phyloP scores from a whole-genome alignment of 2,797 vertebrate genomes.

The Chaenodraco wilsoni region DNA sequence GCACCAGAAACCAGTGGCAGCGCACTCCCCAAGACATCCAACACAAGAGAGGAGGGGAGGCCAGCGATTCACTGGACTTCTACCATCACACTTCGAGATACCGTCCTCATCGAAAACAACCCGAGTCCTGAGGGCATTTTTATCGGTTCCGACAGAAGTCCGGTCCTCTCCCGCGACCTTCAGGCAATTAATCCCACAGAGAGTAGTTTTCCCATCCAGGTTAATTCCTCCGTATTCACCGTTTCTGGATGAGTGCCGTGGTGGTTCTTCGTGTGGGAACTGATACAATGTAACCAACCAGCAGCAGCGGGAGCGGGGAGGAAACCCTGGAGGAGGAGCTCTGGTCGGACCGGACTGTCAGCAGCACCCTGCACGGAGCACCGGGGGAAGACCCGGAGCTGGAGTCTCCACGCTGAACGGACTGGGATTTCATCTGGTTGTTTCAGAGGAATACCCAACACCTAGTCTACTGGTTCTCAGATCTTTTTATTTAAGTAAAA shows the following conservation, averaged over 20 bases:
- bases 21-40: constrained; percentile 83
- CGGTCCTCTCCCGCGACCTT: constrained; percentile 57
- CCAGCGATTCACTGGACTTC: constrained; percentile 85
- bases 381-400: constrained; percentile 75
- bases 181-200: constrained; percentile 75
- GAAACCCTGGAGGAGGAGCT: constrained; percentile 79
- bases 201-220: constrained; percentile 67
- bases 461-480: neutral
- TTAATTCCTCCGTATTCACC: constrained; percentile 79
- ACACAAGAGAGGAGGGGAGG: constrained; percentile 82
- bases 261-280: constrained; percentile 80
- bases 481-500: neutral
- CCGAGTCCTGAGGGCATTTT: constrained; percentile 72
- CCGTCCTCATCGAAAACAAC: constrained; percentile 78
- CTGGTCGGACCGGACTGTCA: constrained; percentile 76
- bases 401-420: constrained; percentile 48
- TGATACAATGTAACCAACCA: constrained; percentile 86
- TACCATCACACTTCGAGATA: constrained; percentile 84
- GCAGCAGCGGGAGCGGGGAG: constrained; percentile 74
- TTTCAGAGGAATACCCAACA: constrained; percentile 1
- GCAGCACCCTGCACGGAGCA: constrained; percentile 23
- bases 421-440: constrained; percentile 15
- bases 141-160: constrained; percentile 51
- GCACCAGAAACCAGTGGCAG: constrained; percentile 68
- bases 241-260: constrained; percentile 68